Evolutionary conservation across 2,888 invertebrate genomes (phyloP).

Genomic region (Agrenia bidenticulata): DNA sequence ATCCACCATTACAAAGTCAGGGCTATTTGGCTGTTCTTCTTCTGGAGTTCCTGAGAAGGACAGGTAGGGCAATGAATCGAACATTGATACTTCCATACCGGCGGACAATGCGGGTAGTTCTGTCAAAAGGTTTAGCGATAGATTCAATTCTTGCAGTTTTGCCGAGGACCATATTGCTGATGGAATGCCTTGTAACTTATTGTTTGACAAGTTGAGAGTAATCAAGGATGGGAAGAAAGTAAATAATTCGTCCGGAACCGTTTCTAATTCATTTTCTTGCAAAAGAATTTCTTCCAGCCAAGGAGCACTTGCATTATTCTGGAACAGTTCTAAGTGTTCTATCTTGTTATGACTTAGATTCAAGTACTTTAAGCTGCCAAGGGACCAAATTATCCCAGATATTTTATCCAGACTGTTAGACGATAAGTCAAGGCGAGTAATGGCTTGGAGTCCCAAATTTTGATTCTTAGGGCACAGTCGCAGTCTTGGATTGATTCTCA

Average conservation of each 20-base stretch:
- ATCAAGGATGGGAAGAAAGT: constrained; percentile 69
- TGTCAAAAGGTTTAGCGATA: constrained; percentile 80
- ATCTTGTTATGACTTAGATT: constrained; percentile 88
- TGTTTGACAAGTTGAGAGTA: constrained; percentile 89
- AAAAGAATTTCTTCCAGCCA: constrained; percentile 85
- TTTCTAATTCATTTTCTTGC: constrained; percentile 76
- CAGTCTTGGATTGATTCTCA: constrained; percentile 80
- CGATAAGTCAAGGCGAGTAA: constrained; percentile 90
- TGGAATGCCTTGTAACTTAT: constrained; percentile 81
- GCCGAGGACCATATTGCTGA: constrained; percentile 83
- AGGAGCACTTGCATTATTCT: constrained; percentile 62
- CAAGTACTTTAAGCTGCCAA: constrained; percentile 77
- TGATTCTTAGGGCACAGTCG: constrained; percentile 68
- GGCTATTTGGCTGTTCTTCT: constrained; percentile 44
- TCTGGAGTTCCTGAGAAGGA: constrained; percentile 39
- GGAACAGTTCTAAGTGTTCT: constrained; percentile 62
- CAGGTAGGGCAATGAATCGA: constrained; percentile 50
- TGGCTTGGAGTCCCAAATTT: constrained; percentile 77
- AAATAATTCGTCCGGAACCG: constrained; percentile 79
- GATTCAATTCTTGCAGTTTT: constrained; percentile 81
- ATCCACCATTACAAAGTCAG: constrained; percentile 52
- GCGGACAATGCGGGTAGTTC: constrained; percentile 63
- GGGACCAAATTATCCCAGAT: constrained; percentile 78
- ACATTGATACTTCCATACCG: constrained; percentile 46
- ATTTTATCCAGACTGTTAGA: constrained; percentile 78